These are phyloP conservation scores for Xenopus laevis DNA, from an alignment of 2,113 vertebrate genomes.

Conservation along the genomic window DNA sequence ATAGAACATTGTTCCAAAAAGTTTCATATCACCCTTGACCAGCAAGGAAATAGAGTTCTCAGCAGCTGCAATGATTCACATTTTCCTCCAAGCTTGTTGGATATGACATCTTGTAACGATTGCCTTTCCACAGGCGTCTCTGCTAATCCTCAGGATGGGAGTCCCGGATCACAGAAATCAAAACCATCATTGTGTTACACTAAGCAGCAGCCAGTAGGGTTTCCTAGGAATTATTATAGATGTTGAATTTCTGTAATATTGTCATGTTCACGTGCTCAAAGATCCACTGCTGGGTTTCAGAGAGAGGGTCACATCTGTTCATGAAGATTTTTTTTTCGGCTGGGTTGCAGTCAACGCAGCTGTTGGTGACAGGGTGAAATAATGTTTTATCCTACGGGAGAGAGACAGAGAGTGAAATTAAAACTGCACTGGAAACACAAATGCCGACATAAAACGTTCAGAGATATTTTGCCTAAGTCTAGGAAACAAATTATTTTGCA, in stretches of 20 bases:
- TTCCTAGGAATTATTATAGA: slow-evolving; percentile 64
- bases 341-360: slow-evolving; percentile 83
- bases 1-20: slow-evolving; percentile 59
- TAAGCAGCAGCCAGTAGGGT: slow-evolving; percentile 54
- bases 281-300: slow-evolving; percentile 85
- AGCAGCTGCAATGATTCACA: slow-evolving; percentile 63
- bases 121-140: slow-evolving; percentile 56
- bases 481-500: too few relatives aligned
- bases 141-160: slow-evolving; percentile 61
- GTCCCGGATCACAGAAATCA: slow-evolving; percentile 67
- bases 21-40: slow-evolving; percentile 64
- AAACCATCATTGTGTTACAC: slow-evolving; percentile 69
- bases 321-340: slow-evolving; percentile 88
- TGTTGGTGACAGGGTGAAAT: slow-evolving; percentile 81
- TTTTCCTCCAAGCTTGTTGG: slow-evolving; percentile 62
- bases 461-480: too few relatives aligned
- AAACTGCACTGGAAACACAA: too few relatives aligned
- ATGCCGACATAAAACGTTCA: too few relatives aligned
- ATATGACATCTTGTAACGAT: slow-evolving; percentile 56
- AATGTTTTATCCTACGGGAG: slow-evolving; percentile 78
- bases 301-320: slow-evolving; percentile 82
- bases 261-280: slow-evolving; percentile 84
- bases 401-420: neutral
- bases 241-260: slow-evolving; percentile 81
- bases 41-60: slow-evolving; percentile 74